Base-by-base conservation (phyloP, 1,140 invertebrate species). In the Maniola jurtina region DNA sequence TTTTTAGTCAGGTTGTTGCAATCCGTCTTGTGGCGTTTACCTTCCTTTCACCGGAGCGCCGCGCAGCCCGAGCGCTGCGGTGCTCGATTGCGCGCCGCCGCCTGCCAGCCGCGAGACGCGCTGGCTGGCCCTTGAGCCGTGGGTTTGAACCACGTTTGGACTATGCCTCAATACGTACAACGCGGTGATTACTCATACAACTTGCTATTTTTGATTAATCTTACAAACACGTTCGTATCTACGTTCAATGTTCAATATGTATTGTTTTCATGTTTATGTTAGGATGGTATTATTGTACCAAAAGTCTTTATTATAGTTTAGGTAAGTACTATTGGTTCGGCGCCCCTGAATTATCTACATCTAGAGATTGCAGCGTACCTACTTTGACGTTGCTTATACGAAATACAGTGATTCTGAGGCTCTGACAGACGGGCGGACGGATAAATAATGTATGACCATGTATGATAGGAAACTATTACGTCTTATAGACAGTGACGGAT, bases 1-100 rank as follows among this genome's bases (percentile, higher is more conserved):
- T 88, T 88, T 86, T 87, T 87, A 86, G 83, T 81, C 77, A 79
- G 77, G 83, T 86, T 90, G 83, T 76, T 54, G 81, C 84, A 90
- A 90, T 86, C 84, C 70, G 71, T 84, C 77, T 84, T 81, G 74
- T 79, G 76, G 78, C 77, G 75, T 79, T 86, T 87, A 87, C 81
- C 84, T 88, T 75, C 86, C 86, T 88, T 89, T 89, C 86, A 89
- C 86, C 78, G 73, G 52, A 64, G 70, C 58, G 64, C 71, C 50
- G 70, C 71, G 64, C 71, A 55, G 70, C 71, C 71, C 77, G 60
- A 68, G 71, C 76, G 73, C 72, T 72, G 58, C 66, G 64, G 59
- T 67, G 61, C 66, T 72, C 61, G 70, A n/a, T 58, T 65, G 66
- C 55, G 54, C 54, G n/a, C 54, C 15, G 52, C 52, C 25, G 8